Percentiles rank a stretch among this genome's conserved stretches.
These are phyloP conservation scores for Philereme vetulata DNA, from an alignment of 2,888 invertebrate species.

Conservation along the genomic window DNA sequence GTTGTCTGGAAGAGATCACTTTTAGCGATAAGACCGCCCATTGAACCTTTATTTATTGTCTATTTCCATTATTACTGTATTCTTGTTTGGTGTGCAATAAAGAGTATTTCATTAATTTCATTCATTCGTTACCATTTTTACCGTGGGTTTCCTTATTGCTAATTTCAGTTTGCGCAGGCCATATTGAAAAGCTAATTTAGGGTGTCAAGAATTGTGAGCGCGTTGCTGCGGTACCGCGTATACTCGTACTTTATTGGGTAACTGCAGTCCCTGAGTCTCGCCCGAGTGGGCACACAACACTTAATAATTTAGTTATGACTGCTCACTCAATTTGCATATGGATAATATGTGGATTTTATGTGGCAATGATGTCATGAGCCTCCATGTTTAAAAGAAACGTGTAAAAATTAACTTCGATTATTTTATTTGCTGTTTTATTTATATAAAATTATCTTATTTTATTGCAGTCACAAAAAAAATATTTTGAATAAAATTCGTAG, in stretches of 20 bases:
- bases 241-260: constrained; percentile 44
- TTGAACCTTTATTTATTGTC: no score
- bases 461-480: background rate
- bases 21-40: no score
- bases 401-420: constrained; percentile 43
- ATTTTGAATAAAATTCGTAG: background rate
- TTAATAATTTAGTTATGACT: constrained; percentile 71
- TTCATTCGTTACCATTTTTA: no score
- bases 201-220: background rate
- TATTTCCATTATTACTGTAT: no score
- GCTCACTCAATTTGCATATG: constrained; percentile 72
- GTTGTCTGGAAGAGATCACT: no score
- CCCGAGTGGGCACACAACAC: constrained; percentile 59
- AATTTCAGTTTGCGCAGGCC: background rate
- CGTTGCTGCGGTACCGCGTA: background rate
- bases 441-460: constrained; percentile 8
- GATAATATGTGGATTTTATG: constrained; percentile 72
- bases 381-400: constrained; percentile 57
- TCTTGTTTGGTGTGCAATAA: no score
- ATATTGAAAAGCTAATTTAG: background rate
- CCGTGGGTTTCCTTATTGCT: background rate
- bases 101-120: no score
- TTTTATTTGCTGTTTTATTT: constrained; percentile 7
- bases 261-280: constrained; percentile 41
- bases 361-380: constrained; percentile 65